Evolutionary conservation across 2,797 vertebrate species (phyloP).

Genomic region (Ceryle rudis): DNA sequence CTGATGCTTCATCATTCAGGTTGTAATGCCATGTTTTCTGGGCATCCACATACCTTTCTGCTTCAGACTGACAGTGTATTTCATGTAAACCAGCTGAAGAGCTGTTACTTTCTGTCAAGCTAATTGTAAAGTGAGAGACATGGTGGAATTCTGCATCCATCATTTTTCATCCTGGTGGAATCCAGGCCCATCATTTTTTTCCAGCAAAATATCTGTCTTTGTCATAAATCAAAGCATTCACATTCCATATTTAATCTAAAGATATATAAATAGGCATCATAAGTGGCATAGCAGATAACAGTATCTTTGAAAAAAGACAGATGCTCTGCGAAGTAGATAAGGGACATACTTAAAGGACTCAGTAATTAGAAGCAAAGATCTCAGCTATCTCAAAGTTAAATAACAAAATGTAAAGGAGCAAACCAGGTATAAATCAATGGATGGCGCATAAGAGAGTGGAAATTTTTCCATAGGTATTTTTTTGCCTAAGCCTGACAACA

Average conservation of each 20-base stretch:
- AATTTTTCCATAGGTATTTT: not conserved
- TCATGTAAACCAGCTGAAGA: not conserved
- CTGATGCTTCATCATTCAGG: not conserved
- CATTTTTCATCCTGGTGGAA: not conserved
- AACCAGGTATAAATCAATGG: not conserved
- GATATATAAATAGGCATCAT: not conserved
- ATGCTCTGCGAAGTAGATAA: not conserved
- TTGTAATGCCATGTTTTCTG: not conserved
- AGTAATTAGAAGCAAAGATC: not conserved
- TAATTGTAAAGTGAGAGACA: accelerated
- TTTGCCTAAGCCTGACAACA: not conserved
- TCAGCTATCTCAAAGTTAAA: not conserved
- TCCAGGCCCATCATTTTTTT: not conserved
- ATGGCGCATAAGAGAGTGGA: not conserved
- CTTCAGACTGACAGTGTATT: not conserved
- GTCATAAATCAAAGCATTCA: not conserved
- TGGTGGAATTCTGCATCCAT: not conserved
- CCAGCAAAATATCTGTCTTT: not conserved
- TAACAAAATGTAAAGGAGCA: not conserved
- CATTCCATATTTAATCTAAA: not conserved
- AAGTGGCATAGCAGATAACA: not conserved
- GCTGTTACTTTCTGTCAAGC: not conserved
- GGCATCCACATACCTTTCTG: not conserved
- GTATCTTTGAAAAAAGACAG: not conserved
- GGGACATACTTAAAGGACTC: not conserved